Base-by-base conservation (phyloP, 2,113 vertebrate species). In the Silurus asotus region DNA sequence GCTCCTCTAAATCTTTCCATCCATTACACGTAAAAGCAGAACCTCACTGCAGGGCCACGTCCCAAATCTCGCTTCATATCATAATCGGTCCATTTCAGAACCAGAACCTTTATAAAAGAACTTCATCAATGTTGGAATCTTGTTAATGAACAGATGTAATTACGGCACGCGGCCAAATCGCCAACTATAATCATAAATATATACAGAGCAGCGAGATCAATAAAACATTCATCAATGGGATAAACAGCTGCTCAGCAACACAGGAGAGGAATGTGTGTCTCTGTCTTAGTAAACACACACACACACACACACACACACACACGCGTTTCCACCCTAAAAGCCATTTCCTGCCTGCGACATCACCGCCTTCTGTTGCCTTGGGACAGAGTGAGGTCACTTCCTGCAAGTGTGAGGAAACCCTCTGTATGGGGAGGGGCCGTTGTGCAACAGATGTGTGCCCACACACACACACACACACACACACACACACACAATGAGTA, bases 311-410 rank as follows among this genome's bases (percentile, higher is more conserved):
- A 58, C 82, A 65, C 75, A 49, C 51, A 49, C 28, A 51, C 8
- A 4, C 15, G 10, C 25, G n/a, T 67, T 49, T 49, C 45, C 76
- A 79, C 83, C 58, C 70, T 86, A 83, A 81, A 72, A 75, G 82
- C 76, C 88, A 86, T 84, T 88, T 88, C 88, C 85, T 84, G 76
- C 53, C 51, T 80, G n/a, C 53, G 55, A 89, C 17, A 82, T 81
- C 48, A 81, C 20, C 14, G 25, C 87, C 88, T 81, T 14, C 56
- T 67, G 51, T 81, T 79, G 88, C 84, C 88, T 79, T 37, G 45
- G 69, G 81, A 77, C 59, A 7, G 28, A 75, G 75, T 78, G 82
- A 87, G 77, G 85, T 87, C 82, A 89, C 78, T 89, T 89, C 85
- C 85, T 69, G 48, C 53, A 84, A 84, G 49, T 67, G 69, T 84